A percentile compares a stretch with the other conserved stretches of the same genome.
Evolutionary conservation across 30 jellyfish, hydroid and myxozoan species (phyloP).

Genomic region (Aurelia sp.): DNA sequence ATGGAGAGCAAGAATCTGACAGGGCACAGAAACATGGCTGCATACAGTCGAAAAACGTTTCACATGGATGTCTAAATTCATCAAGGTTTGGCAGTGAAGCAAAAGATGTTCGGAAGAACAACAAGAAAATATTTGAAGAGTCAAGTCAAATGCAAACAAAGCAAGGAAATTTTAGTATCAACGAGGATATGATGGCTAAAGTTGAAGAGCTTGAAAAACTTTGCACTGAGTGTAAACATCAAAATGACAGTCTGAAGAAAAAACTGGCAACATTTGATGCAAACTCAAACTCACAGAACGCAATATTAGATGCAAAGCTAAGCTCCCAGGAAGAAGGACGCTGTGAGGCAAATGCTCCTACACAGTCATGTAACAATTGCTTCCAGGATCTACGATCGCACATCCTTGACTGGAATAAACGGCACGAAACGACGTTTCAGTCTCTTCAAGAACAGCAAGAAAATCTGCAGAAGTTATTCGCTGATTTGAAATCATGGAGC

Average conservation of each 20-base stretch:
- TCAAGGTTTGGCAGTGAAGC: constrained; percentile 4
- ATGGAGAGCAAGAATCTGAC: too few species aligned
- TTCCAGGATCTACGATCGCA: not conserved
- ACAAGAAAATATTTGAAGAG: not conserved
- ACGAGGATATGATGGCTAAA: too few species aligned
- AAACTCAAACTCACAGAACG: not conserved
- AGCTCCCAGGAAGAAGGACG: not conserved
- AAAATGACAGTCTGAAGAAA: not conserved
- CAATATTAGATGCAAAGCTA: not conserved
- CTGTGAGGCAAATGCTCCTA: not conserved
- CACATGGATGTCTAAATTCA: not conserved
- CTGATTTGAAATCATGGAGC: not conserved
- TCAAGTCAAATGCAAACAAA: not conserved
- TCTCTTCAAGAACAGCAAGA: not conserved
- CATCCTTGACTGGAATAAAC: not conserved
- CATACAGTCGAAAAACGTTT: too few species aligned
- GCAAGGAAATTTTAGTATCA: too few species aligned
- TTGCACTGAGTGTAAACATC: not conserved
- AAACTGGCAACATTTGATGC: not conserved
- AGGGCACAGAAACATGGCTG: too few species aligned
- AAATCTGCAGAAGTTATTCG: not conserved
- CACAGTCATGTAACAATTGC: not conserved
- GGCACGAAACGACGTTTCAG: not conserved
- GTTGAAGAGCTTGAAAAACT: not conserved
- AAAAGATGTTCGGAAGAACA: not conserved